phyloP scores from a whole-genome alignment of 2,797 vertebrate genomes.

The Balearica regulorum region DNA sequence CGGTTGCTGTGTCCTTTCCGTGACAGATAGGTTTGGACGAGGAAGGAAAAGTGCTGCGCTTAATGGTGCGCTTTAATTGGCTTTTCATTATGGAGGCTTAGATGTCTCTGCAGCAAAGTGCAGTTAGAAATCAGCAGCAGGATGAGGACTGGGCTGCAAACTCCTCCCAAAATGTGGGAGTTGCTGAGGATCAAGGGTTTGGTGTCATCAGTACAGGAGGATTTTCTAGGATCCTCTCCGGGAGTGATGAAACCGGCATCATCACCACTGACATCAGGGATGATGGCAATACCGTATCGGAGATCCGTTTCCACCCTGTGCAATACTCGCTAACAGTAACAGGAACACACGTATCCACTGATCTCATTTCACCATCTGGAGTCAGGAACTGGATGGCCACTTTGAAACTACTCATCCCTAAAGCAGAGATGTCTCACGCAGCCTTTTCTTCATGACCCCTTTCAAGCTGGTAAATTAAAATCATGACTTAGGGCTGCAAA shows the following conservation, averaged over 20 bases:
- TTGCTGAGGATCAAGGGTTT: background rate
- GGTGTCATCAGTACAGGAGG: background rate
- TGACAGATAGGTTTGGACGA: slow-evolving; percentile 10
- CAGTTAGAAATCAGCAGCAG: background rate
- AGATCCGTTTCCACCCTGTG: background rate
- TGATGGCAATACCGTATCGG: rapidly evolving
- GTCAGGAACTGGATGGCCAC: background rate
- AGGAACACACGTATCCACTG: background rate
- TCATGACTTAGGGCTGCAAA: rapidly evolving
- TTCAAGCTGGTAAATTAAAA: background rate
- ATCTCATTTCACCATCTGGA: background rate
- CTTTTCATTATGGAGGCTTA: background rate
- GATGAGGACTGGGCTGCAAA: background rate
- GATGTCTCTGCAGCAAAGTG: background rate
- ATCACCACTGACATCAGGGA: background rate
- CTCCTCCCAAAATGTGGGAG: background rate
- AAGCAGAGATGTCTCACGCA: background rate
- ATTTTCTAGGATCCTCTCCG: background rate
- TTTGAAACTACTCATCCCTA: background rate
- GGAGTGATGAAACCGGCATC: rapidly evolving
- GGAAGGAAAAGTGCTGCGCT: background rate
- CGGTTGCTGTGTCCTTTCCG: background rate
- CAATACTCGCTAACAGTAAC: background rate
- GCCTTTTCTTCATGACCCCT: background rate
- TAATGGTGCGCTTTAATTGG: background rate